These are phyloP conservation scores for Epinephelus awoara DNA, from an alignment of 2,797 vertebrate species.

Conservation along the genomic window DNA sequence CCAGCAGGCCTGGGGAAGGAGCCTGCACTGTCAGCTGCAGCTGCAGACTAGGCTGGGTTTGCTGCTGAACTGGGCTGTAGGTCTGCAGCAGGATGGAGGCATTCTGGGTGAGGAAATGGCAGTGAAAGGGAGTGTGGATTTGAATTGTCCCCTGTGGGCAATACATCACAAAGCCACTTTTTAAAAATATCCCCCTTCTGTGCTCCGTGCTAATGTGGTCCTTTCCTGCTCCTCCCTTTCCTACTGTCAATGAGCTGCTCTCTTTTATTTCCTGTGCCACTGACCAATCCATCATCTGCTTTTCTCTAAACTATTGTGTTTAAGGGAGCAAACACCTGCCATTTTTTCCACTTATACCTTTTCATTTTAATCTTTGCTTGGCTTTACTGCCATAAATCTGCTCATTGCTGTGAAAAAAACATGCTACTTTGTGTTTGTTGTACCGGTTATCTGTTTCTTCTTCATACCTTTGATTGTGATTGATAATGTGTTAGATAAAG, in stretches of 20 bases:
- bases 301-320: neutral
- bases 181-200: neutral
- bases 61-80: constrained; percentile 77
- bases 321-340: neutral
- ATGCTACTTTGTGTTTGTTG: neutral
- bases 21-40: constrained; percentile 83
- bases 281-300: too few species aligned
- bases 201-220: neutral
- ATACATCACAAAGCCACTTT: constrained; percentile 11
- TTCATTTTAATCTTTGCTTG: constrained; percentile 8
- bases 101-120: constrained; percentile 80
- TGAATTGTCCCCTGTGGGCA: neutral
- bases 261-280: neutral
- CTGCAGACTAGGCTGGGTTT: constrained; percentile 83
- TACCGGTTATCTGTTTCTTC: constrained; percentile 1
- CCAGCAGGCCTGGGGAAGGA: constrained; percentile 79
- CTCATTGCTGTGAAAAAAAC: constrained; percentile 14
- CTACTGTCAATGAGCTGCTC: neutral
- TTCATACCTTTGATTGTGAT: neutral
- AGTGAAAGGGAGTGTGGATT: neutral
- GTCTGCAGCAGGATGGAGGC: constrained; percentile 82
- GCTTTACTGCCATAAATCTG: neutral
- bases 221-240: neutral
- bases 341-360: neutral
- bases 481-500: neutral